These are phyloP conservation scores for Parnassius glacialis DNA, from an alignment of 2,888 invertebrate species.

Conservation along the genomic window DNA sequence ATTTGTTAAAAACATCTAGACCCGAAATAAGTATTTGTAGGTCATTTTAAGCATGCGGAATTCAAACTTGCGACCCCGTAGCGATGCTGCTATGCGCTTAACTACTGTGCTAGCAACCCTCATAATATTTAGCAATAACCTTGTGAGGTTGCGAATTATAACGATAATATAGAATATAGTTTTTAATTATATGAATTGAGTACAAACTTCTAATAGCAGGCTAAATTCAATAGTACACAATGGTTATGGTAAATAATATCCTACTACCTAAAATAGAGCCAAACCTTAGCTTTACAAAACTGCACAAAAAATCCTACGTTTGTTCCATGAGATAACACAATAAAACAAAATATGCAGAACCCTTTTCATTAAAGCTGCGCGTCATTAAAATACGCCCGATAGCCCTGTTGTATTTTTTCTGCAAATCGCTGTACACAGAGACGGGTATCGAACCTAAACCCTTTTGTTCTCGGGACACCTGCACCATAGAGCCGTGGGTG, in stretches of 20 bases:
- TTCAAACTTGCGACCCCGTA: too few relatives aligned
- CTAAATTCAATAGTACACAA: not conserved
- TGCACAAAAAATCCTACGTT: conserved; percentile 11
- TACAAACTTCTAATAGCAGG: too few relatives aligned
- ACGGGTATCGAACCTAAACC: conserved; percentile 65
- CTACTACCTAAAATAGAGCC: not conserved
- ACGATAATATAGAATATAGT: too few relatives aligned
- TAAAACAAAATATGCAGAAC: conserved; percentile 32
- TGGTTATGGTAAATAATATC: not conserved
- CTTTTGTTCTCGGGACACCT: conserved; percentile 75
- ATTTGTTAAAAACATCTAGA: too few relatives aligned
- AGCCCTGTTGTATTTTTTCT: conserved; percentile 40
- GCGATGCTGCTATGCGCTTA: too few relatives aligned
- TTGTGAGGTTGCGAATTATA: too few relatives aligned
- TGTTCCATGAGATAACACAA: conserved; percentile 23
- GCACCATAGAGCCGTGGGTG: conserved; percentile 71
- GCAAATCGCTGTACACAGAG: conserved; percentile 61
- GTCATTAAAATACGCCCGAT: conserved; percentile 37
- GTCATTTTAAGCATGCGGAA: too few relatives aligned
- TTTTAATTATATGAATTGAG: too few relatives aligned
- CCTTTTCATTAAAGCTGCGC: conserved; percentile 34
- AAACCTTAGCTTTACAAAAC: not conserved
- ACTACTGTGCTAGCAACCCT: too few relatives aligned
- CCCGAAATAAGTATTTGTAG: too few relatives aligned
- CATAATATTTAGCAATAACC: too few relatives aligned